Base-by-base conservation (phyloP, 2,113 vertebrate genomes). In the Apodemus speciosus region DNA sequence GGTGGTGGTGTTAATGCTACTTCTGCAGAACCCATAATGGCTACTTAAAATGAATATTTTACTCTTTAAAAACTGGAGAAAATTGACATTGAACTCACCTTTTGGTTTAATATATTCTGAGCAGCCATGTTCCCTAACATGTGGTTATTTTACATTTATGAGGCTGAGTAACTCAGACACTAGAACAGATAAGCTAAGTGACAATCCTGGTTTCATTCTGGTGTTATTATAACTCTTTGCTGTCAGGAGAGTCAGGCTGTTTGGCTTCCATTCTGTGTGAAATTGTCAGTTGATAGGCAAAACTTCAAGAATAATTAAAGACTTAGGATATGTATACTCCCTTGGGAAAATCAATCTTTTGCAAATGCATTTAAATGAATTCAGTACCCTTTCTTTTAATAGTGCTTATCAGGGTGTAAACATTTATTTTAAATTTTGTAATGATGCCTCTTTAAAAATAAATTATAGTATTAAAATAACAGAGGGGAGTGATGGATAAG, bases 331-430 rank as follows among this genome's bases (percentile, higher is more conserved):
- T 87, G 68, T 91, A 96, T 73, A 96, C 92, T 97, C 96, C 88
- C 91, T 20, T 93, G 96, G 88, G 95, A 87, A 91, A 56, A 97
- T 96, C 97, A 98, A 93, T 97, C 96, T 97, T 97, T 97, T 94
- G 94, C 89, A 97, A 97, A 98, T 97, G 77, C 97, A 98, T 98
- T 98, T 97, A 98, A 98, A 98, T 98, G 64, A 97, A 98, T 98
- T 97, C 97, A 96, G 85, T 96, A 94, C 97, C 96, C 96, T 98
- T 97, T 98, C 81, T 91, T 97, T 98, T 97, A 98, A 97, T 72
- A 95, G 93, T 88, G 84, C 84, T 95, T 92, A 86, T 71, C 94
- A 85, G 43, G 58, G 95, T 91, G 32, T 91, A 98, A 97, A 97
- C 94, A 93, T 94, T 96, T 97, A 93, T 96, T 98, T 97, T 94